Conservation (phyloP, 2,113 vertebrate species). For the Corydoras maculifer region DNA sequence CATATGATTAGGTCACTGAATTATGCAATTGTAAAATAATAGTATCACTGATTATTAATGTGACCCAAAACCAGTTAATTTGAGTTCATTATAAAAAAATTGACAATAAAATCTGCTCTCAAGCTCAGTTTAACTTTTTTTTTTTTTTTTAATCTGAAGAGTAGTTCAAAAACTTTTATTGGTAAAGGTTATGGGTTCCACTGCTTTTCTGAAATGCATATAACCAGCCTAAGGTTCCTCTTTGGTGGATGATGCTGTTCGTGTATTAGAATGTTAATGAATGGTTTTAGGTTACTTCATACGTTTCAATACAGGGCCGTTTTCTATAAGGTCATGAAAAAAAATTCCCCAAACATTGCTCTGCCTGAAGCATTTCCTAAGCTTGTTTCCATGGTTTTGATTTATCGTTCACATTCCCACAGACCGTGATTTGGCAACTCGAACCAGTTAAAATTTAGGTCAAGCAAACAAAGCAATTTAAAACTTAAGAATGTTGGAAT, state of each 20-base stretch:
- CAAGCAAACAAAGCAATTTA: constrained; percentile 9
- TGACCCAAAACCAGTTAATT: too few species aligned
- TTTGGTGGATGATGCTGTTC: background rate
- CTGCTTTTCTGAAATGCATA: constrained; percentile 1
- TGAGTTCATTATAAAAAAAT: too few species aligned
- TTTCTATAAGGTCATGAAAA: background rate
- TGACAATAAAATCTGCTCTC: too few species aligned
- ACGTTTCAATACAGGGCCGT: too few species aligned
- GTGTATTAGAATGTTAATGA: background rate
- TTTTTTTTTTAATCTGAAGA: background rate
- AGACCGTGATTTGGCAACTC: constrained; percentile 1
- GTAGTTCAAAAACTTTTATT: background rate
- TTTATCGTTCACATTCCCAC: constrained; percentile 9
- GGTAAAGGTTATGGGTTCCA: background rate
- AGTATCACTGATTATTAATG: too few species aligned
- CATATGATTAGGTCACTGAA: too few species aligned
- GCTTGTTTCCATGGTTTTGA: constrained; percentile 15
- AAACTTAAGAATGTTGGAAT: constrained; percentile 5
- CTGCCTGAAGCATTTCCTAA: background rate
- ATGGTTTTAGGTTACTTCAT: too few species aligned
- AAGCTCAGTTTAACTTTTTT: too few species aligned
- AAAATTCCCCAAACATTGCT: background rate
- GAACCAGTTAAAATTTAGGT: constrained; percentile 17
- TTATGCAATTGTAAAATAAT: too few species aligned
- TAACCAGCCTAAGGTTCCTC: background rate